phyloP scores from a whole-genome alignment of 2,797 vertebrate species.

The Coilia nasus region DNA sequence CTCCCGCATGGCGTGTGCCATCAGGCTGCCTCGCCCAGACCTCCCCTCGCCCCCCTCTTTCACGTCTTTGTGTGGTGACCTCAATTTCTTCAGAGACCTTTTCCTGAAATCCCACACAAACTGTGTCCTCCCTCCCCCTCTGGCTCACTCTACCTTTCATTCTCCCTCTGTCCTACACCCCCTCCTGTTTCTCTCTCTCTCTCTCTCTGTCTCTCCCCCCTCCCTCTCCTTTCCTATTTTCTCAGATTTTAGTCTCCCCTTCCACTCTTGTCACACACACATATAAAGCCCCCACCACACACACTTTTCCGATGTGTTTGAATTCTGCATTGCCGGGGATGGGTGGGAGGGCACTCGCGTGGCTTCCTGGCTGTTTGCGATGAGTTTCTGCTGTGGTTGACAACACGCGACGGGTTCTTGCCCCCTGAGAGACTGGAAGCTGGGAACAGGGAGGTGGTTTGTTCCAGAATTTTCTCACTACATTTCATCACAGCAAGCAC shows the following conservation, averaged over 20 bases:
- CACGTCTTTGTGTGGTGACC: background rate
- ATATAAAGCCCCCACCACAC: constrained; percentile 53
- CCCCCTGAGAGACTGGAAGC: constrained; percentile 81
- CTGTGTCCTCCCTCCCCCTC: constrained; percentile 14
- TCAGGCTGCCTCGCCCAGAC: background rate
- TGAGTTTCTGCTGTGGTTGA: constrained; percentile 99
- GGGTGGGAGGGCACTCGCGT: constrained; percentile 77
- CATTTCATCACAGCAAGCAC: background rate
- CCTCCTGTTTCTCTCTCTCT: background rate
- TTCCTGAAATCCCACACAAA: constrained; percentile 17
- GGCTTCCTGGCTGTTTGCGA: constrained; percentile 98
- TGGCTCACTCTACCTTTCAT: background rate
- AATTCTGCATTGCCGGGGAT: constrained; percentile 75
- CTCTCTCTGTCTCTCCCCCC: background rate
- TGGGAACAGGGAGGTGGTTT: constrained; percentile 41
- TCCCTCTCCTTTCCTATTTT: background rate
- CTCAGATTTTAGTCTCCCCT: background rate
- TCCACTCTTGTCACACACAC: constrained; percentile 14
- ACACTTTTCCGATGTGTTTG: constrained; percentile 41
- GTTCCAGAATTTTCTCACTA: constrained; percentile 9
- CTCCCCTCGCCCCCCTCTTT: background rate
- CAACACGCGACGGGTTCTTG: constrained; percentile 95
- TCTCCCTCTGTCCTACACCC: background rate
- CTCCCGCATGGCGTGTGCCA: background rate
- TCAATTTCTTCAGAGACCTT: constrained; percentile 24